Evolutionary conservation across 1,140 invertebrate species (phyloP).

Genomic region (Lasioglossum albipes): DNA sequence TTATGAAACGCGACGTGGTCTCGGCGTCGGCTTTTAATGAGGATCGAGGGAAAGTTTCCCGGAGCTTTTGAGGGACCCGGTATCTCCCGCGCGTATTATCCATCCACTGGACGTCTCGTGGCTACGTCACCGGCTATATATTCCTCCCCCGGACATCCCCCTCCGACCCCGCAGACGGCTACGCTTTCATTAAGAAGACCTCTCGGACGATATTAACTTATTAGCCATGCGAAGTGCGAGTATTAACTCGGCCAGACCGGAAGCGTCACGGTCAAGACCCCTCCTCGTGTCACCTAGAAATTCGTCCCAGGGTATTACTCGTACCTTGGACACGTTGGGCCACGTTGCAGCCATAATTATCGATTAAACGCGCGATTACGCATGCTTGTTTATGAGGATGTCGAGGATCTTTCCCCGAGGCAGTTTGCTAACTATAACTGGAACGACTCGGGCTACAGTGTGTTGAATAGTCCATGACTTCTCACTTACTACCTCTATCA

Average conservation of each 20-base stretch:
- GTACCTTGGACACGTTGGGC: too few species aligned
- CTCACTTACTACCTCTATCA: too few species aligned
- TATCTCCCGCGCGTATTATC: slow-evolving; percentile 44
- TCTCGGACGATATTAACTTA: slow-evolving; percentile 65
- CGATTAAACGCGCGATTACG: neutral
- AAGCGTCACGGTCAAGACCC: slow-evolving; percentile 45
- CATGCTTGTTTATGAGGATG: slow-evolving; percentile 24
- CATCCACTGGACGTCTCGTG: slow-evolving; percentile 28
- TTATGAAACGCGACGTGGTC: slow-evolving; percentile 38
- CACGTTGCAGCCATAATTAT: too few species aligned
- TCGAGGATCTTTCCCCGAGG: neutral
- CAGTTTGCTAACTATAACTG: too few species aligned
- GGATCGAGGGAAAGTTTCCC: slow-evolving; percentile 55
- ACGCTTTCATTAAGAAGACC: slow-evolving; percentile 61
- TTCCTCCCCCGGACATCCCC: slow-evolving; percentile 7
- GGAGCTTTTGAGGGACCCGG: slow-evolving; percentile 25
- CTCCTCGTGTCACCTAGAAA: slow-evolving; percentile 44
- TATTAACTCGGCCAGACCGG: slow-evolving; percentile 48
- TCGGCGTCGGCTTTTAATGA: slow-evolving; percentile 44
- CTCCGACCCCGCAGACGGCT: neutral
- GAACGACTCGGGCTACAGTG: too few species aligned
- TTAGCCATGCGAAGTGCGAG: slow-evolving; percentile 66
- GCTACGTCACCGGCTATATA: slow-evolving; percentile 20
- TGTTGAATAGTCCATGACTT: too few species aligned
- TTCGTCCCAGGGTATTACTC: slow-evolving; percentile 1